phyloP scores from a whole-genome alignment of 2,113 vertebrate genomes.

The Saiga tatarica region DNA sequence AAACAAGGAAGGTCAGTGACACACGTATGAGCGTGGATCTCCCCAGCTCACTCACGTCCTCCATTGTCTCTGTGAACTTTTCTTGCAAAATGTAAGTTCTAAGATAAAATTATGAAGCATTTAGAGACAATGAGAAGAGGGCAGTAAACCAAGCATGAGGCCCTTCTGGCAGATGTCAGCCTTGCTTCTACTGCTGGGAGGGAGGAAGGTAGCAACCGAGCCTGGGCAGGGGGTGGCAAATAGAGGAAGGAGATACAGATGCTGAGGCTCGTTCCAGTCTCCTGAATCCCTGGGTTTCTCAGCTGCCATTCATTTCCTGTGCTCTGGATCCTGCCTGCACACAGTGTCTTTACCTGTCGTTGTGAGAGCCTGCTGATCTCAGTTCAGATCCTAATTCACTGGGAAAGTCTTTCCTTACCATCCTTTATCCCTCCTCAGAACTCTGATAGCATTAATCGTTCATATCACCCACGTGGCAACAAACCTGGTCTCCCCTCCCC shows the following conservation, averaged over 20 bases:
- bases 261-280: too few species aligned
- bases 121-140: not conserved
- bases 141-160: not conserved
- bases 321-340: too few species aligned
- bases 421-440: not conserved
- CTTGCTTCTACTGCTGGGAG: not conserved
- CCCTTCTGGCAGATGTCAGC: too few species aligned
- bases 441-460: fast-evolving
- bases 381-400: not conserved
- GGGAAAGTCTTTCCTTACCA: not conserved
- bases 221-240: not conserved
- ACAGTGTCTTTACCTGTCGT: too few species aligned
- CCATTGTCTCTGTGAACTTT: too few species aligned
- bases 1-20: not conserved
- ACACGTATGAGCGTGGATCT: fast-evolving
- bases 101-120: not conserved
- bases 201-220: not conserved
- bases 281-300: not conserved
- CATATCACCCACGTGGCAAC: too few species aligned
- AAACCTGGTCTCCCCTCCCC: not conserved
- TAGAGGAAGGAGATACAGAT: not conserved
- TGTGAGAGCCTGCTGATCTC: not conserved
- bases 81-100: not conserved
- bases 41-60: not conserved
- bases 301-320: not conserved